These are phyloP conservation scores for Mimas tiliae DNA, from an alignment of 2,888 invertebrate species.

Conservation along the genomic window DNA sequence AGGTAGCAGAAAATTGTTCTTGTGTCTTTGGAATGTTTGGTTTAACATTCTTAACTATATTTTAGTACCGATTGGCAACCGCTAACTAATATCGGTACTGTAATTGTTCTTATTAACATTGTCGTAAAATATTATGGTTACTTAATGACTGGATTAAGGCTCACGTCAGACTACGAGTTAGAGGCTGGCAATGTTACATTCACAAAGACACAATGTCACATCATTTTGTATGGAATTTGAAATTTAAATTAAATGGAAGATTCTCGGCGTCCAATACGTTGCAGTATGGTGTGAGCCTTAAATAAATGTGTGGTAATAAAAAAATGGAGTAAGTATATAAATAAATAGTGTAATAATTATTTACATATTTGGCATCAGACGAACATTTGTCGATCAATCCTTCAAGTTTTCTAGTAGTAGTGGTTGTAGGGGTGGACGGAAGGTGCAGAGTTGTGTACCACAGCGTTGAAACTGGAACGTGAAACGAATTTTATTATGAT, in stretches of 20 bases:
- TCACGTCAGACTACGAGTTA: too few species aligned
- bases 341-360: slow-evolving; percentile 35
- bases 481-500: slow-evolving; percentile 8
- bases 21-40: slow-evolving; percentile 6
- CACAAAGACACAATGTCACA: too few species aligned
- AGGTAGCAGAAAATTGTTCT: neutral
- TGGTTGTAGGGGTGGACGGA: slow-evolving; percentile 43
- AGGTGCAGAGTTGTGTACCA: slow-evolving; percentile 46
- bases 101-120: slow-evolving; percentile 13
- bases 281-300: too few species aligned
- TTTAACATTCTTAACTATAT: neutral
- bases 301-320: neutral
- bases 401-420: slow-evolving; percentile 33
- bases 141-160: neutral
- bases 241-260: too few species aligned
- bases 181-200: too few species aligned
- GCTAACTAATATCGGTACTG: neutral
- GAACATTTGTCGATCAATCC: slow-evolving; percentile 4
- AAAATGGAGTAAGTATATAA: neutral
- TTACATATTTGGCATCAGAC: slow-evolving; percentile 30
- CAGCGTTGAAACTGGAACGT: slow-evolving; percentile 45
- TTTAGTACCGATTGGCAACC: slow-evolving; percentile 1
- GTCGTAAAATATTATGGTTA: neutral
- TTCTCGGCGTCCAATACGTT: too few species aligned
- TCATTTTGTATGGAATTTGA: too few species aligned